Base-by-base conservation (phyloP, 2,797 vertebrate species). In the Orientallactaga sibirica region DNA sequence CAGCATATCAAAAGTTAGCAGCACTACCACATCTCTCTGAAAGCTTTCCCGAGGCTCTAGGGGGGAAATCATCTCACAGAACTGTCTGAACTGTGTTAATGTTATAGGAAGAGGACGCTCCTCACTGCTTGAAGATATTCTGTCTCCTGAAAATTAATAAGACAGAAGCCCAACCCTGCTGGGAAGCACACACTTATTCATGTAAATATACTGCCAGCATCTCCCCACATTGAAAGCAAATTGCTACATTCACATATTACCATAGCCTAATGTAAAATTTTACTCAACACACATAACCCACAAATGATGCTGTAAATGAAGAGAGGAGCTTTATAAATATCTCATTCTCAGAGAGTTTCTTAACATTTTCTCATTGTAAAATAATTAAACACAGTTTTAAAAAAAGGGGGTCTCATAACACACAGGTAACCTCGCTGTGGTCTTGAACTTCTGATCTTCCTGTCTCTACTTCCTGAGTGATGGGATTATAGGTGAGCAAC, bases 1-100 rank as follows among this genome's bases (percentile, higher is more conserved):
- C 96, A 96, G 94, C 67, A 66, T 93, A 92, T 91, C 95, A 94
- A 93, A 97, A 97, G 84, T 95, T 94, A 95, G 84, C 89, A 87
- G 81, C 87, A 90, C 93, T 78, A 90, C 85, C 93, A 86, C 96
- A 70, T 96, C 93, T 93, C 91, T 89, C 80, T 95, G 93, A 96
- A 93, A 94, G 96, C 96, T 95, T 96, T 89, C 75, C 87, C 85
- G 74, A 90, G 94, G 95, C 87, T 92, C 84, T 77, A 70, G 61
- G 64, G 70, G 62, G 62, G 4, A 19, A 84, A 87, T 91, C 62
- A 70, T 92, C 86, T 75, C 89, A 91, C 77, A 94, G 93, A 93
- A 91, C 70, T 62, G 48, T 79, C 84, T 86, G 27, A 70, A 93
- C 71, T 18, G 52, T 78, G 37, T 78, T 94, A 94, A 91, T 88